Base-by-base conservation (phyloP, 2,113 vertebrate genomes). In the Prietella phreatophila region DNA sequence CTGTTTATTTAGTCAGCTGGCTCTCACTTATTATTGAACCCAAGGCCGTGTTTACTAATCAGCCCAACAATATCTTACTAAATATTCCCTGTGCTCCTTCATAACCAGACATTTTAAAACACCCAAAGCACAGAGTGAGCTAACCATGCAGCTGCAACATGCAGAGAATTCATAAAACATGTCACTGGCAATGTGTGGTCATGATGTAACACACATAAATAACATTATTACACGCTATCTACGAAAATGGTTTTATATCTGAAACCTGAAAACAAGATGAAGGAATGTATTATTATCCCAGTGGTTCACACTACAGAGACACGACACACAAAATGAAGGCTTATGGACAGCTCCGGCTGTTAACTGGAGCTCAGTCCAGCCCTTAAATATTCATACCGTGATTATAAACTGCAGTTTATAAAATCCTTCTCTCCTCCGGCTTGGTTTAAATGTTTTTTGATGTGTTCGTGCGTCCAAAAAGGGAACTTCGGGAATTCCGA, bases 401-500 rank as follows among this genome's bases (percentile, higher is more conserved):
- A n/a, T n/a, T 33, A 78, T 60, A 36, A 47, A 33, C 4, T 11
- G 42, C 11, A 50, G 9, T 60, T 53, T n/a, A 11, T 33, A 42
- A 50, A 36, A 47, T 65, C 75, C 84, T 83, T n/a, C 75, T 42
- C 71, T 47, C 39, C 20, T 82, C 53, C 53, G n/a, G 65, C 86
- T 89, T 83, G 56, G 10, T 84, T 36, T 56, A 15, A 27, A 22
- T 60, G 8, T 20, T 25, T 78, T 42, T 60, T 14, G 10, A 58
- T 30, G 58, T 56, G 53, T 82, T 42, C 47, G 33, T 86, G 42
- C 85, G 86, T 53, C 85, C 90, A 90, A 94, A 95, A 90, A 95
- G 92, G 91, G 89, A 95, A 95, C 93, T 94, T 94, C 90, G 91
- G 94, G 93, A 94, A 95, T 93, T 94, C 94, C 91, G 71, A 90